Conservation (phyloP, 2,888 invertebrate genomes). For the Aphelenchoides bicaudatus region DNA sequence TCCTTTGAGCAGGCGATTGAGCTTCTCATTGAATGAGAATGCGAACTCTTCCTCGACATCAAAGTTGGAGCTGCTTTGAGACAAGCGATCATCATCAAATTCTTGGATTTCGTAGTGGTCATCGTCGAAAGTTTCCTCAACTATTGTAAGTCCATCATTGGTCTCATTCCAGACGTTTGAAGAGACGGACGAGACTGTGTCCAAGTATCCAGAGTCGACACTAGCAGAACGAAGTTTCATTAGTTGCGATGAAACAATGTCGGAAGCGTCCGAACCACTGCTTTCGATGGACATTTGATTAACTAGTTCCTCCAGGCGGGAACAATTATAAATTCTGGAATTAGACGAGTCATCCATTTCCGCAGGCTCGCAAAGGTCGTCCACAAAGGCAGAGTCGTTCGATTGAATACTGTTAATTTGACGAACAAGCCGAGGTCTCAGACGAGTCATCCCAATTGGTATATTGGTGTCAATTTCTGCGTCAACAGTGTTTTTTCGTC, state of each 20-base stretch:
- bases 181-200: slow-evolving; percentile 5
- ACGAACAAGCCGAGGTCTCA: slow-evolving; percentile 6
- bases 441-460: background rate
- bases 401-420: slow-evolving; percentile 14
- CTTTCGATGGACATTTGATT: slow-evolving; percentile 1
- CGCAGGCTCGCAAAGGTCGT: slow-evolving; percentile 10
- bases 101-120: too few species aligned
- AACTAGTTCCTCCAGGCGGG: background rate
- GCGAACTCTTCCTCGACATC: background rate
- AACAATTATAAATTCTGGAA: background rate
- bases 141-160: slow-evolving; percentile 6
- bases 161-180: slow-evolving; percentile 8
- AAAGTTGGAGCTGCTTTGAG: slow-evolving; percentile 1
- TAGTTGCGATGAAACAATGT: too few species aligned
- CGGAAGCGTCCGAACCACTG: background rate
- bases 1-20: background rate
- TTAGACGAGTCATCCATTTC: background rate
- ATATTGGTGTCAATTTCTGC: background rate
- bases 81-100: background rate
- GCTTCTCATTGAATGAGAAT: background rate
- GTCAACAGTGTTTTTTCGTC: slow-evolving; percentile 2
- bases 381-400: slow-evolving; percentile 18
- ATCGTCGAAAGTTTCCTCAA: too few species aligned
- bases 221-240: slow-evolving; percentile 13
- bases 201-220: slow-evolving; percentile 18